Evolutionary conservation across 2,113 vertebrate genomes (phyloP), one percentile per base, ranked within the genome.

Genomic region (Brienomyrus longianalis): DNA sequence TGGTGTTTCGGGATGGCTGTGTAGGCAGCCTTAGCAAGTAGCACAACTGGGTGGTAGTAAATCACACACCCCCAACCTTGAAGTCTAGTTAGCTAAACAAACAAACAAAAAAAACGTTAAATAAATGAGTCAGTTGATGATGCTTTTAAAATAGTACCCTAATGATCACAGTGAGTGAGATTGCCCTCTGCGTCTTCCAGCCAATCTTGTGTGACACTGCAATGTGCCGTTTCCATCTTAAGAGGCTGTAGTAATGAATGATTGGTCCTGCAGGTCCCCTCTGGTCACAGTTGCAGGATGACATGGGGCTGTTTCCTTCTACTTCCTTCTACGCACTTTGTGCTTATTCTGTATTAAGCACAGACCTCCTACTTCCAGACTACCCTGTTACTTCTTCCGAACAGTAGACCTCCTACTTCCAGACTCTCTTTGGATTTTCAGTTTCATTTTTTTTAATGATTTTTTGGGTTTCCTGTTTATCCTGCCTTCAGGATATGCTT

Each of bases 391-490:
- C 52, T 54, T 54, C 52, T 17, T 54, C 1, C 52, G 21, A 54
- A 54, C 17, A 54, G 52, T 54, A 19, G 52, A 56, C 17, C 5
- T 0, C 19, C 54, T 52, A 35, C 27, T 48, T 52, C 27, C 50
- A 86, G 48, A 27, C n/a, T 51, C 27, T 62, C 52, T 88, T 45
- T 17, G 56, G 35, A 62, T 47, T 52, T 88, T 88, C 87, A 21
- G 8, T 9, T 45, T 84, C 1, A n/a, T 48, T 21, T 84, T 86
- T 84, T 86, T 27, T 9, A 54, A 56, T 6, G 45, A 48, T 84
- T 47, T 35, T 52, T 31, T 86, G 31, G 85, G 27, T 87, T 56
- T 87, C 51, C 85, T 88, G 10, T 88, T 66, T 88, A 45, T 88
- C 52, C 87, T 62, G 31, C 31, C 39, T 88, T 62, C 54, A 88